Evolutionary conservation across 2,888 invertebrate genomes (phyloP).

Genomic region (Arge pagana): DNA sequence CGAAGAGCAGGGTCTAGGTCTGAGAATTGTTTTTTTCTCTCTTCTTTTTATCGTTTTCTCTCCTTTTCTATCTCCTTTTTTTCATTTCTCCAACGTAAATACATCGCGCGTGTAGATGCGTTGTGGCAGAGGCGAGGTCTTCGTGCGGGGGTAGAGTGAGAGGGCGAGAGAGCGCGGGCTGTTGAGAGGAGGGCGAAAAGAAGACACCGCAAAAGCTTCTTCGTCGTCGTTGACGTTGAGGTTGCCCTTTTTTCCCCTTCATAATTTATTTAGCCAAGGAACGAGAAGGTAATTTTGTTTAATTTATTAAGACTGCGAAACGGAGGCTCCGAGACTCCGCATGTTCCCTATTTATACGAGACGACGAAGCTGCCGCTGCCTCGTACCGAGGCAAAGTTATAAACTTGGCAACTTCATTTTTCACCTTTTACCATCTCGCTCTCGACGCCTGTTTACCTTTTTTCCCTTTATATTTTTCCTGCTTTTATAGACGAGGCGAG

Average conservation of each 20-base stretch:
- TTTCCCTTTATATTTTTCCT: no score
- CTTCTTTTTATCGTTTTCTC: constrained; percentile 17
- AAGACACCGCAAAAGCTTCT: no score
- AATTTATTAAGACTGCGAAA: constrained; percentile 51
- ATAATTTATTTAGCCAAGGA: constrained; percentile 43
- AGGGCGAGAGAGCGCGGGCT: neutral
- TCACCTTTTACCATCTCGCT: no score
- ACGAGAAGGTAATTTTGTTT: constrained; percentile 49
- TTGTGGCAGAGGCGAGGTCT: neutral
- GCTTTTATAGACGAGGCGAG: no score
- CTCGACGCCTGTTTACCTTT: no score
- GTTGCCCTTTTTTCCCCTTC: constrained; percentile 32
- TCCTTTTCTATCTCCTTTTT: constrained; percentile 7
- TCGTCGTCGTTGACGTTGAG: no score
- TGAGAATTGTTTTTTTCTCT: constrained; percentile 31
- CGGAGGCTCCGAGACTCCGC: no score
- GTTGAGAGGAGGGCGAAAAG: no score
- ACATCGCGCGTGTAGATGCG: constrained; percentile 28
- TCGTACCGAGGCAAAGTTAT: no score
- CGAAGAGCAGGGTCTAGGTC: neutral
- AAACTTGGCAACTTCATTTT: no score
- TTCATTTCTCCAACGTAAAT: constrained; percentile 33
- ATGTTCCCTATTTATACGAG: no score
- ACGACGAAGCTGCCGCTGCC: no score
- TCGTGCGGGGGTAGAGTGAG: neutral